Evolutionary conservation across 2,888 invertebrate genomes (phyloP).

Genomic region (Ectemnius lituratus): DNA sequence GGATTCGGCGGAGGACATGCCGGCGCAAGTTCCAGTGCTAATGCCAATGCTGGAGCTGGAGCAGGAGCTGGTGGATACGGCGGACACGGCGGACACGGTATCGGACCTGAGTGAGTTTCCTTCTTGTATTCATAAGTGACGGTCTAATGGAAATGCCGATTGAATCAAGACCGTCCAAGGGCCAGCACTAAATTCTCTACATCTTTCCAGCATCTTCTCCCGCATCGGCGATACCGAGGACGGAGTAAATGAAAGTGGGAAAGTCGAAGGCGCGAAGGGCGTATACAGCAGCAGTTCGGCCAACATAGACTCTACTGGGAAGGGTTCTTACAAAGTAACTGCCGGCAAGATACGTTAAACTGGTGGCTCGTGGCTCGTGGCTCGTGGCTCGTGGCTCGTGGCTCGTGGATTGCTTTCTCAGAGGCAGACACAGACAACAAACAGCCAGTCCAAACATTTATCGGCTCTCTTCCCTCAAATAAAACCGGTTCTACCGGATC

Average conservation of each 20-base stretch:
- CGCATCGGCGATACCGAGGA: constrained; percentile 75
- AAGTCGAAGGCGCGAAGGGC: constrained; percentile 77
- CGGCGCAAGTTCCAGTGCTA: constrained; percentile 46
- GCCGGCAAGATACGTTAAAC: constrained; percentile 71
- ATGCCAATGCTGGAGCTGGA: constrained; percentile 45
- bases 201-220: constrained; percentile 64
- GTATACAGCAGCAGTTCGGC: constrained; percentile 79
- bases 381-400: too few relatives aligned
- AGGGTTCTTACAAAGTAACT: constrained; percentile 78
- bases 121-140: neutral
- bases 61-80: constrained; percentile 34
- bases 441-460: too few relatives aligned
- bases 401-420: too few relatives aligned
- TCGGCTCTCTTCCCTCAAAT: too few relatives aligned
- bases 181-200: neutral
- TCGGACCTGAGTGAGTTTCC: constrained; percentile 48
- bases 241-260: constrained; percentile 75
- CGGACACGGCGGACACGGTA: constrained; percentile 28
- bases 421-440: too few relatives aligned
- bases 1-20: constrained; percentile 1
- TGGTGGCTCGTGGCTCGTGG: too few relatives aligned
- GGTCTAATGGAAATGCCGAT: neutral
- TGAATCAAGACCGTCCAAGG: neutral
- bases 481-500: too few relatives aligned
- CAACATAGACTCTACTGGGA: constrained; percentile 77